Base-by-base conservation (phyloP, 2,888 invertebrate species). In the Peribatodes rhomboidaria region DNA sequence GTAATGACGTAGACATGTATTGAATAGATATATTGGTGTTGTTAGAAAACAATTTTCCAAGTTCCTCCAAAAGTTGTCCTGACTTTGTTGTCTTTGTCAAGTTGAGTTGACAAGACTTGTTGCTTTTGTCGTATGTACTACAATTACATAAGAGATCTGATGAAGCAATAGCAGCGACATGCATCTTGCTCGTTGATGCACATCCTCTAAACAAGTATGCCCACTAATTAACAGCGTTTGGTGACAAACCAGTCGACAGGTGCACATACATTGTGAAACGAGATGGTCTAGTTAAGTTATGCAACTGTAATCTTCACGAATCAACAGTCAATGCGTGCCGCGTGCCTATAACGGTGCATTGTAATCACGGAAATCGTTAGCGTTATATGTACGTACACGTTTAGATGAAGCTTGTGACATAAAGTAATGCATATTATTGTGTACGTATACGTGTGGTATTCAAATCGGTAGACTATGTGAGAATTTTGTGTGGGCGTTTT, bases 341-440 rank as follows among this genome's bases (percentile, higher is more conserved):
- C 86, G 82, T 87, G 85, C 80, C 84, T 78, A 83, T 91, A 91
- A 90, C 90, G 86, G 88, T 85, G 81, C 78, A 84, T 82, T 85
- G 82, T 87, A 84, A 86, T 85, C 84, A 81, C 85, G 87, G 85
- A 87, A 88, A 84, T 83, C 80, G 83, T 84, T 84, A 83, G 72
- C 69, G 70, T 63, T 61, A 56, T 73, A 27, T 66, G 70, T 68
- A 71, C 65, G 31, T 61, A 65, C 61, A 39, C 64, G 56, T 52
- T 61, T 64, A 61, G 66, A 72, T 68, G 70, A 65, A 69, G 61
- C 60, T 70, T 63, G 72, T 77, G 71, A 74, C 68, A 70, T 70
- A 68, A n/a, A 70, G 67, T 68, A 2, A 10, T 44, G 20, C 11
- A 39, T 52, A 31, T 35, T 35, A 53, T 55, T 44, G 35, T 55